phyloP scores from a whole-genome alignment of 2,113 vertebrate species.

The Pungitius pungitius region DNA sequence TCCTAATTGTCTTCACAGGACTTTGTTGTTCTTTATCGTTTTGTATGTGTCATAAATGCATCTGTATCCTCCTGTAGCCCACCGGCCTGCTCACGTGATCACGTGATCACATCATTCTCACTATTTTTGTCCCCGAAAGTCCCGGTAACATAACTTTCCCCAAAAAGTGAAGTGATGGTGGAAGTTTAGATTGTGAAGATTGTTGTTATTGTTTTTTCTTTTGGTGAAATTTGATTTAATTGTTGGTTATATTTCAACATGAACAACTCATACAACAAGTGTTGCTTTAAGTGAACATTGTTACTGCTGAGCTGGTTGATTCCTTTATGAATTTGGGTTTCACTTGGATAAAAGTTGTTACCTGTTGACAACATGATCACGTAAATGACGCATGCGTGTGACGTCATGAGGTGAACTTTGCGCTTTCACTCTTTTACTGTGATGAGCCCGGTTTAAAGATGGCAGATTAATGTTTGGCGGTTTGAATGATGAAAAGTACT shows the following conservation, averaged over 20 bases:
- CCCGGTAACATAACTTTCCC: not conserved
- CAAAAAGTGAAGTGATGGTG: not conserved
- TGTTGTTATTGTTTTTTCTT: not conserved
- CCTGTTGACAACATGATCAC: not conserved
- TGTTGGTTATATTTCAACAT: not conserved
- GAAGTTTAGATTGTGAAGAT: not conserved
- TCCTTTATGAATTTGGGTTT: not conserved
- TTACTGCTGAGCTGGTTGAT: not conserved
- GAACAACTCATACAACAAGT: not conserved
- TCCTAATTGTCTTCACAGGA: not conserved
- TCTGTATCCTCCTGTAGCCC: not conserved
- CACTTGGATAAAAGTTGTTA: not conserved
- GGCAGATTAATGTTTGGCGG: not conserved
- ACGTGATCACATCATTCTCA: not conserved
- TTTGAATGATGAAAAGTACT: not conserved
- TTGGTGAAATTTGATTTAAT: not conserved
- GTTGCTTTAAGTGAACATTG: not conserved
- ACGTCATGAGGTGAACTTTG: not conserved
- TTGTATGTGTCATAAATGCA: not conserved
- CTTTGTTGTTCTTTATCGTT: not conserved
- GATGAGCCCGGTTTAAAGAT: not conserved
- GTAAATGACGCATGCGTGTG: not conserved
- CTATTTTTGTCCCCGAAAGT: not conserved
- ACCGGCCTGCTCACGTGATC: not conserved
- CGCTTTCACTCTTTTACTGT: not conserved